Percentiles rank a stretch among this genome's conserved stretches.
Conservation (phyloP, 92 coral and sea anemone genomes). For the Parazoanthus swiftii region DNA sequence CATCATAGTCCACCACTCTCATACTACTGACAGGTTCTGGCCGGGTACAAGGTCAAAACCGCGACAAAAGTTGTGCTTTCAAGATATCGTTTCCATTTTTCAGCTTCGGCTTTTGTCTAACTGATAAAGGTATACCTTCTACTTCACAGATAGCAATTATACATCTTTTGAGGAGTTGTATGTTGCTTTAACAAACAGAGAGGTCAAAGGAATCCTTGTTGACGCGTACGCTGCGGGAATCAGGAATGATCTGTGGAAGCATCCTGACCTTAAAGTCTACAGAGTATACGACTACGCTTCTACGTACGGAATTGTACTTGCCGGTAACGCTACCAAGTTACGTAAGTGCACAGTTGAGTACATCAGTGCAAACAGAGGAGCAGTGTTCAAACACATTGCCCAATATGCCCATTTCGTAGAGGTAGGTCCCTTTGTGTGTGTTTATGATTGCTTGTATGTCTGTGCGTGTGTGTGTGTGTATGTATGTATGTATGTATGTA, state of each 20-base stretch:
- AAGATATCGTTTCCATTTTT: too few relatives aligned
- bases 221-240: conserved; percentile 1
- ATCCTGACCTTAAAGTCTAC: not conserved
- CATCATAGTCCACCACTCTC: too few relatives aligned
- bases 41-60: too few relatives aligned
- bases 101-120: too few relatives aligned
- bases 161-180: not conserved
- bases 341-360: not conserved
- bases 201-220: conserved; percentile 1
- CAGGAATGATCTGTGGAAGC: not conserved
- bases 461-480: too few relatives aligned
- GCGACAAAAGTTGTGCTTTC: too few relatives aligned
- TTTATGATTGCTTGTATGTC: too few relatives aligned
- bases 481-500: too few relatives aligned
- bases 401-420: not conserved
- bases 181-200: not conserved
- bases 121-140: not conserved
- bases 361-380: not conserved
- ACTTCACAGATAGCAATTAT: not conserved
- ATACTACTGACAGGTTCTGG: too few relatives aligned
- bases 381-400: not conserved
- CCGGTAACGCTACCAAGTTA: conserved; percentile 2
- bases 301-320: conserved; percentile 1
- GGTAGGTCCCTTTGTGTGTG: not conserved
- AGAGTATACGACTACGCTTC: not conserved